phyloP scores from a whole-genome alignment of 1,140 invertebrate genomes.

The Meloidogyne hapla region DNA sequence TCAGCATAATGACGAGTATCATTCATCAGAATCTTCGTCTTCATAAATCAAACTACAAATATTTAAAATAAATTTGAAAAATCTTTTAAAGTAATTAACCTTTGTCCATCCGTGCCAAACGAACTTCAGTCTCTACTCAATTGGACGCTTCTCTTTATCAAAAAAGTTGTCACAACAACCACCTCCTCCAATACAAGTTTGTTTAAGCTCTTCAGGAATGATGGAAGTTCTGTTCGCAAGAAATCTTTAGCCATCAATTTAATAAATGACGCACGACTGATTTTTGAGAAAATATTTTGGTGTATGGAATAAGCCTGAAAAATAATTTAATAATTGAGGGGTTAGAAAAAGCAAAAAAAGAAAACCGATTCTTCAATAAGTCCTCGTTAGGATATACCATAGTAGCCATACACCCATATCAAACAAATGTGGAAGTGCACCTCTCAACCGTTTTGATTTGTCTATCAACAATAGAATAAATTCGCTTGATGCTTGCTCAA shows the following conservation, averaged over 20 bases:
- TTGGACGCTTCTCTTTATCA: no score
- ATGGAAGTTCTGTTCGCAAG: constrained; percentile 42
- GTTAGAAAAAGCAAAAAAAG: neutral
- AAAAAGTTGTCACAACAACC: neutral
- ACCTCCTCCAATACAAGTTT: constrained; percentile 3
- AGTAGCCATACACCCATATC: constrained; percentile 32
- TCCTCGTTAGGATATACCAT: constrained; percentile 35
- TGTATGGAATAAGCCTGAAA: constrained; percentile 22
- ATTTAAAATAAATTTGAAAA: constrained; percentile 12
- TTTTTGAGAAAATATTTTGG: constrained; percentile 31
- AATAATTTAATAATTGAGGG: neutral
- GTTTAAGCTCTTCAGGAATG: constrained; percentile 20
- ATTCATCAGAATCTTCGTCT: constrained; percentile 32
- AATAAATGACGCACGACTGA: constrained; percentile 24
- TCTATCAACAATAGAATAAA: constrained; percentile 29
- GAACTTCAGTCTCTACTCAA: constrained; percentile 25
- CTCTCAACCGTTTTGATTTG: constrained; percentile 25
- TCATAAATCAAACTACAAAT: constrained; percentile 45
- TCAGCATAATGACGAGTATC: constrained; percentile 38
- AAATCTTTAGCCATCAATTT: constrained; percentile 38
- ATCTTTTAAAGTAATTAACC: constrained; percentile 28
- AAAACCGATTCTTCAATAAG: constrained; percentile 30
- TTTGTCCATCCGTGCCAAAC: constrained; percentile 45
- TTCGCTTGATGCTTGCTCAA: constrained; percentile 20
- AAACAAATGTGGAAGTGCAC: constrained; percentile 26